Base-by-base conservation (phyloP, 2,113 vertebrate species). In the Cryptoleucopteryx plumbea region DNA sequence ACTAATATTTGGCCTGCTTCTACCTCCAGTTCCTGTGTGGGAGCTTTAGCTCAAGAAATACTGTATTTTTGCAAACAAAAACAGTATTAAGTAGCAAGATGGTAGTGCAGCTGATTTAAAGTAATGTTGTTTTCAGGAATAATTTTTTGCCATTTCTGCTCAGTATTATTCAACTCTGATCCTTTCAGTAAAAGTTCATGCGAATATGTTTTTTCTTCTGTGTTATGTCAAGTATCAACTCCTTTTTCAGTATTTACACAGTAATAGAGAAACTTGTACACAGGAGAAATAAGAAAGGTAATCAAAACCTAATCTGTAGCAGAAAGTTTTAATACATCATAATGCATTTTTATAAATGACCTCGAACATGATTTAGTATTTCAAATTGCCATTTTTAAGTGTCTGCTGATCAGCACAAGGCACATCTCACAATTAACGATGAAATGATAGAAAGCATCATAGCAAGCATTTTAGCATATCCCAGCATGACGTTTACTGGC, bases 1-100 rank as follows among this genome's bases (percentile, higher is more conserved):
- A 95, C 78, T 95, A 92, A 31, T 83, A 62, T 53, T 56, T 96
- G 88, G 91, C 93, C 65, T 86, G 45, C 27, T 91, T 82, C 80
- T 86, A 29, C 47, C 94, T 92, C 56, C 70, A 85, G 77, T 94
- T 93, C 55, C 79, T 91, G 67, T 2, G 23, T 65, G 58, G 77
- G 91, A 86, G 70, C 56, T 84, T 55, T 29, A 93, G 75, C 79
- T n/a, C 26, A 94, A 92, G n/a, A 72, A 93, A 95, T 36, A 81
- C 8, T 34, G 13, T 34, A 58, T 62, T 92, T 92, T 77, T 68
- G 31, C 52, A 94, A 80, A 90, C 42, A 94, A 68, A 94, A 79
- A 0, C 71, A 88, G 59, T 73, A 38, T 47, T 81, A 89, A 92
- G 50, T 5, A 86, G 32, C 75, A 85, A 89, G 67, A 90, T 38